These are phyloP conservation scores for Botia almorhae DNA, from an alignment of 2,797 vertebrate species.

Conservation along the genomic window DNA sequence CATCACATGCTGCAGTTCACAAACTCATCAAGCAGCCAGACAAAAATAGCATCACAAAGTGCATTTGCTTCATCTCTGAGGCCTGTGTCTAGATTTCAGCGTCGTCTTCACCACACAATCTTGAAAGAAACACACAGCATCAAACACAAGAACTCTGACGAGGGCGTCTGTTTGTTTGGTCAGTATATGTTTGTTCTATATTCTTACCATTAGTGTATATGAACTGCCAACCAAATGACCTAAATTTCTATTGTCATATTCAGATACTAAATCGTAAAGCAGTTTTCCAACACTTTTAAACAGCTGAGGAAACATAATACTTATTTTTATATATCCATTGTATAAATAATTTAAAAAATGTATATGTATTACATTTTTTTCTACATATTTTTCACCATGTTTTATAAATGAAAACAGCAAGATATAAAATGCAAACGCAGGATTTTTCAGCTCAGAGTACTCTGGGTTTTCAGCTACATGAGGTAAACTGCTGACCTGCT, in stretches of 20 bases:
- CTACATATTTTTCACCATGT: too few relatives aligned
- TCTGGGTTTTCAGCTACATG: background rate
- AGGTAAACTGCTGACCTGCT: constrained; percentile 10
- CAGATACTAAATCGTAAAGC: background rate
- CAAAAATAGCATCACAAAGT: constrained; percentile 26
- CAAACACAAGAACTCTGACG: background rate
- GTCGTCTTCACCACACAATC: background rate
- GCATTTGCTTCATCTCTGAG: background rate
- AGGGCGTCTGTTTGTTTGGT: constrained; percentile 7
- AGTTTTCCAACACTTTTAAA: too few relatives aligned
- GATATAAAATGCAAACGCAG: constrained; percentile 5
- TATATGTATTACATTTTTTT: too few relatives aligned
- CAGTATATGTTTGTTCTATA: constrained; percentile 17
- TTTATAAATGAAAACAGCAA: background rate
- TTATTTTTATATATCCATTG: background rate
- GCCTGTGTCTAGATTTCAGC: background rate
- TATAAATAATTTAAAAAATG: too few relatives aligned
- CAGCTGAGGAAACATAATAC: background rate
- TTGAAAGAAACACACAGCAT: background rate
- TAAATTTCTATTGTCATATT: background rate
- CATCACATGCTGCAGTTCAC: background rate
- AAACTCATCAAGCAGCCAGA: background rate
- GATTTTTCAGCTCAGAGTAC: background rate
- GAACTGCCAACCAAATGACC: background rate
- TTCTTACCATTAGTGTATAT: background rate